Evolutionary conservation across 2,888 invertebrate species (phyloP).

Genomic region (Slavum lentiscoides): DNA sequence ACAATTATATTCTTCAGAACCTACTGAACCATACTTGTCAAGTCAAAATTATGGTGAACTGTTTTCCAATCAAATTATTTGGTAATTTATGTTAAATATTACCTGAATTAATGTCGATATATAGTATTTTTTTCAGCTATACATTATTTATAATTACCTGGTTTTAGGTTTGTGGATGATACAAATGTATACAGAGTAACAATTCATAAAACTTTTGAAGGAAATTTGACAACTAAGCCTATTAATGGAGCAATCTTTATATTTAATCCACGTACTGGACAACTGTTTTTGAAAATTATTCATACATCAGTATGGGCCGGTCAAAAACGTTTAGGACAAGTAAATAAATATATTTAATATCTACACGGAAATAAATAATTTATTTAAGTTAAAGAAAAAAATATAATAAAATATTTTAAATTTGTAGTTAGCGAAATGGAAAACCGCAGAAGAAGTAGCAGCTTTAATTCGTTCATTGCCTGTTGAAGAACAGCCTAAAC

Average conservation of each 20-base stretch:
- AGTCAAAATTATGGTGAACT: conserved; percentile 99
- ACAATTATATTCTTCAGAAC: conserved; percentile 97
- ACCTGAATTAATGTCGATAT: background rate
- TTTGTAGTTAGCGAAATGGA: conserved; percentile 93
- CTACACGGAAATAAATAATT: background rate
- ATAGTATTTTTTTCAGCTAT: background rate
- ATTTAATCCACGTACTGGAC: conserved; percentile 98
- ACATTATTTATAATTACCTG: conserved; percentile 40
- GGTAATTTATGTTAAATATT: conserved; percentile 64
- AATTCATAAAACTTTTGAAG: conserved; percentile 99
- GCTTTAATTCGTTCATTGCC: conserved; percentile 97
- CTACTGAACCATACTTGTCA: conserved; percentile 97
- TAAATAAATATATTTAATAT: conserved; percentile 57
- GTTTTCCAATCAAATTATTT: conserved; percentile 99
- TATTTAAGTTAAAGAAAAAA: background rate
- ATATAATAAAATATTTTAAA: background rate
- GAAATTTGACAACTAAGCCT: conserved; percentile 97
- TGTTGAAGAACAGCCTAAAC: conserved; percentile 99
- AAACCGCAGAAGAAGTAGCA: conserved; percentile 99
- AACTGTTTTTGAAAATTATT: conserved; percentile 98
- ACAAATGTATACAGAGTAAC: conserved; percentile 99
- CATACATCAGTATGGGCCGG: conserved; percentile 99
- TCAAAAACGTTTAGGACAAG: conserved; percentile 97
- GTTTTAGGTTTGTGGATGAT: conserved; percentile 87
- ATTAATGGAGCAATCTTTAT: conserved; percentile 99